Conservation (phyloP, 2,888 invertebrate species). For the Theristus sp. region DNA sequence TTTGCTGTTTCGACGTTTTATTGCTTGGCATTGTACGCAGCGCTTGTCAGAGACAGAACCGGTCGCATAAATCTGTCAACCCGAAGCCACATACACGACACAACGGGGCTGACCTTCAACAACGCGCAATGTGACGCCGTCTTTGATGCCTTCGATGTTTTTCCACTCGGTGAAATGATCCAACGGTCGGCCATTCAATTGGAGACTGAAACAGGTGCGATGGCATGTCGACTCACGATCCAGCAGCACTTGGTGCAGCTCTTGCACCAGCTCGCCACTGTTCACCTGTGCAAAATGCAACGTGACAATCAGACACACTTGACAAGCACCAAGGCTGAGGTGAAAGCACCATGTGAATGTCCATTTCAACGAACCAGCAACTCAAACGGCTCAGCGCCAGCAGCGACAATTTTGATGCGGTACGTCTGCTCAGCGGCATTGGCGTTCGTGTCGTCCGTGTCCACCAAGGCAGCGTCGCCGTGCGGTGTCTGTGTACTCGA, state of each 20-base stretch:
- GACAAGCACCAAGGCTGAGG: neutral
- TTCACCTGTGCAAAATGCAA: conserved; percentile 47
- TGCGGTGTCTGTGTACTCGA: neutral
- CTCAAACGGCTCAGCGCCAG: conserved; percentile 73
- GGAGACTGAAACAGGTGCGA: conserved; percentile 88
- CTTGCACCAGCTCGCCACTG: conserved; percentile 86
- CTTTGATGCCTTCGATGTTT: conserved; percentile 79
- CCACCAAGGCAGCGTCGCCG: neutral
- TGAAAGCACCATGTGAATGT: neutral
- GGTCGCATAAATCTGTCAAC: no score
- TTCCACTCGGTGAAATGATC: conserved; percentile 96
- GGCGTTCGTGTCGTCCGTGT: neutral
- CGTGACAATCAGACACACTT: neutral
- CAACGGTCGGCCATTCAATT: conserved; percentile 72
- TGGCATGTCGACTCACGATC: conserved; percentile 97
- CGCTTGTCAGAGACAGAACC: no score
- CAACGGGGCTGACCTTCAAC: no score
- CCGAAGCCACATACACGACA: no score
- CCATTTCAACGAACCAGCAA: conserved; percentile 48
- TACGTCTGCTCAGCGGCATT: conserved; percentile 35
- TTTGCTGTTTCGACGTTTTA: no score
- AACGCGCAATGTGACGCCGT: conserved; percentile 74
- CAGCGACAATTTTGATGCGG: conserved; percentile 77
- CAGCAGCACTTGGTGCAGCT: conserved; percentile 92
- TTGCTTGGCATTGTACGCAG: no score